phyloP scores from a whole-genome alignment of 2,113 vertebrate species.

The Cephalopterus ornatus region DNA sequence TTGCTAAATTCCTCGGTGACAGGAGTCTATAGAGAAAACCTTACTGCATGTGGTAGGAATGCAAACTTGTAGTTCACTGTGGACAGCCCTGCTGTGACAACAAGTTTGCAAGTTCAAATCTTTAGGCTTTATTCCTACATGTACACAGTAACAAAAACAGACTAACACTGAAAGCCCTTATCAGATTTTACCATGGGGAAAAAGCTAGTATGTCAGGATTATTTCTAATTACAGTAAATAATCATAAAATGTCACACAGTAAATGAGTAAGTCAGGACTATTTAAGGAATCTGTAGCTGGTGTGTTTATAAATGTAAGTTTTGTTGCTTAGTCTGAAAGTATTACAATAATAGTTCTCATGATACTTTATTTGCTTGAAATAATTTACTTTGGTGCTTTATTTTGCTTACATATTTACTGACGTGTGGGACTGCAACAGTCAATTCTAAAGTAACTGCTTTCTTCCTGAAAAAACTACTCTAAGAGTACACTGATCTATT shows the following conservation, averaged over 20 bases:
- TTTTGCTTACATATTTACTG: neutral
- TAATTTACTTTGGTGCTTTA: neutral
- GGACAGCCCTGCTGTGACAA: slow-evolving; percentile 63
- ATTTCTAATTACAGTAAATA: slow-evolving; percentile 5
- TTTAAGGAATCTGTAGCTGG: neutral
- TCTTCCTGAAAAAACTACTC: neutral
- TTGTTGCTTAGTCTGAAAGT: neutral
- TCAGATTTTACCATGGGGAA: neutral
- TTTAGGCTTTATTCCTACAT: slow-evolving; percentile 32
- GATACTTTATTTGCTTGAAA: neutral
- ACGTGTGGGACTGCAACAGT: neutral
- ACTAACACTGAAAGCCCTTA: neutral
- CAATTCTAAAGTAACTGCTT: neutral
- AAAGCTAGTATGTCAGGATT: neutral
- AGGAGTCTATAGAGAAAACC: slow-evolving; percentile 49
- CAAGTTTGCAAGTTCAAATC: slow-evolving; percentile 46
- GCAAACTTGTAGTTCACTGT: slow-evolving; percentile 23
- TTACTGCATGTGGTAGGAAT: slow-evolving; percentile 64
- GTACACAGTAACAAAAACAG: neutral
- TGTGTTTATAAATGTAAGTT: neutral
- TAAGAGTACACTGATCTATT: neutral
- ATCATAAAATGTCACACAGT: neutral
- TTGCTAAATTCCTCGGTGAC: slow-evolving; percentile 67
- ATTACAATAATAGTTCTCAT: neutral
- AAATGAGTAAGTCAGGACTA: neutral